Percentiles rank a stretch among this genome's conserved stretches.
Evolutionary conservation across 2,797 vertebrate species (phyloP).

Genomic region (Tangara arthus): DNA sequence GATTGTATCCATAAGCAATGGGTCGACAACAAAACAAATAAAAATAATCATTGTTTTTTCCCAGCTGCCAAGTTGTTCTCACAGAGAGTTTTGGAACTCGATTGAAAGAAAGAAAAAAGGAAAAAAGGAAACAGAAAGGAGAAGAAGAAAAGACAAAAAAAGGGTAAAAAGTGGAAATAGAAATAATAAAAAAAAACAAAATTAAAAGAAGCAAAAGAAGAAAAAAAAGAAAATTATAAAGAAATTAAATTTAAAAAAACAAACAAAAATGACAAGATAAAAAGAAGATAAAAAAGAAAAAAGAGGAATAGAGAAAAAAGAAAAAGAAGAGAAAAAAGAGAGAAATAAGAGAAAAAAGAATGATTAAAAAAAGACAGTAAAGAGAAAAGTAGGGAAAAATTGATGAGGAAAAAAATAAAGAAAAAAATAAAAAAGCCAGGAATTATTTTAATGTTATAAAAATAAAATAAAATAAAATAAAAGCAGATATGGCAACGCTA

Average conservation of each 20-base stretch:
- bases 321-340: neutral
- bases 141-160: neutral
- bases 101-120: neutral
- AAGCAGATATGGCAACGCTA: slow-evolving; percentile 70
- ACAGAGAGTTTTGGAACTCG: slow-evolving; percentile 26
- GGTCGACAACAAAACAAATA: neutral
- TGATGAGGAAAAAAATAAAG: neutral
- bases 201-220: neutral
- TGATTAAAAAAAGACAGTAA: neutral
- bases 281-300: neutral
- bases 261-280: neutral
- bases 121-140: neutral
- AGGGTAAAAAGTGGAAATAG: neutral
- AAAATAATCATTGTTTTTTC: neutral
- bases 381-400: neutral
- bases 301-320: neutral
- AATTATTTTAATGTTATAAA: slow-evolving; percentile 69
- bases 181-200: neutral
- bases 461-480: slow-evolving; percentile 40
- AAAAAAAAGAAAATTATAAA: neutral
- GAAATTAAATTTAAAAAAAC: neutral
- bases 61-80: neutral
- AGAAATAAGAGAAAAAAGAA: neutral
- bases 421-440: slow-evolving; percentile 38
- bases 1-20: slow-evolving; percentile 52